These are phyloP conservation scores for Pseudanteris insignis DNA, from an alignment of 2,888 invertebrate genomes.

Conservation along the genomic window DNA sequence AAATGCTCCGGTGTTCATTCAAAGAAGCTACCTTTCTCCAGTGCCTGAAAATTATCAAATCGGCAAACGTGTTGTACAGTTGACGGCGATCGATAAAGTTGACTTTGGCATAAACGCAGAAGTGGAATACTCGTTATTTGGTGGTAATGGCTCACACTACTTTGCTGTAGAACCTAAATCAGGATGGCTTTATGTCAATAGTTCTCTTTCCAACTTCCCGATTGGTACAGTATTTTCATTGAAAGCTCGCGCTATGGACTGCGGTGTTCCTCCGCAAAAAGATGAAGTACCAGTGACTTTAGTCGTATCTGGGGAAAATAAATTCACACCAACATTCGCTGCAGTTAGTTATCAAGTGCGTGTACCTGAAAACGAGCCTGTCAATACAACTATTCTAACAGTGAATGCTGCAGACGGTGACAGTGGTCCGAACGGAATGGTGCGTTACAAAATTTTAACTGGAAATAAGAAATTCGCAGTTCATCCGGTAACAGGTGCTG, in stretches of 20 bases:
- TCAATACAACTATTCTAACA: conserved; percentile 85
- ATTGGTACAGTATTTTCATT: conserved; percentile 71
- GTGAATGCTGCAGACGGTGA: conserved; percentile 88
- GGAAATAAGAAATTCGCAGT: conserved; percentile 88
- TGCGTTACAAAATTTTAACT: conserved; percentile 83
- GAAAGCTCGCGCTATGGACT: conserved; percentile 81
- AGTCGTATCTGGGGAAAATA: conserved; percentile 87
- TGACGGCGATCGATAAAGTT: conserved; percentile 78
- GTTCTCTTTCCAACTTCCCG: conserved; percentile 70
- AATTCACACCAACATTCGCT: conserved; percentile 81
- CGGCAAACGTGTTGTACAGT: conserved; percentile 78
- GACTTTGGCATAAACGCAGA: conserved; percentile 92
- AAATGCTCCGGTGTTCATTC: conserved; percentile 85
- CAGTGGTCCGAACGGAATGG: conserved; percentile 88
- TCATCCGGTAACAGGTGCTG: conserved; percentile 78
- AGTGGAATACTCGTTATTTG: conserved; percentile 78
- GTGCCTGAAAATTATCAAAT: conserved; percentile 80
- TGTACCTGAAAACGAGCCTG: conserved; percentile 89
- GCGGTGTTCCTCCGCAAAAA: conserved; percentile 86
- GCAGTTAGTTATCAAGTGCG: conserved; percentile 87
- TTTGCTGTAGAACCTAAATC: conserved; percentile 79
- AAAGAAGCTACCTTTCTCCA: conserved; percentile 79
- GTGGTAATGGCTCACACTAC: conserved; percentile 80
- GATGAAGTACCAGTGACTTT: conserved; percentile 79
- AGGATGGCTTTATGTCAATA: conserved; percentile 83